These are phyloP conservation scores for Orientallactaga sibirica DNA, from an alignment of 2,797 vertebrate genomes.

Conservation along the genomic window DNA sequence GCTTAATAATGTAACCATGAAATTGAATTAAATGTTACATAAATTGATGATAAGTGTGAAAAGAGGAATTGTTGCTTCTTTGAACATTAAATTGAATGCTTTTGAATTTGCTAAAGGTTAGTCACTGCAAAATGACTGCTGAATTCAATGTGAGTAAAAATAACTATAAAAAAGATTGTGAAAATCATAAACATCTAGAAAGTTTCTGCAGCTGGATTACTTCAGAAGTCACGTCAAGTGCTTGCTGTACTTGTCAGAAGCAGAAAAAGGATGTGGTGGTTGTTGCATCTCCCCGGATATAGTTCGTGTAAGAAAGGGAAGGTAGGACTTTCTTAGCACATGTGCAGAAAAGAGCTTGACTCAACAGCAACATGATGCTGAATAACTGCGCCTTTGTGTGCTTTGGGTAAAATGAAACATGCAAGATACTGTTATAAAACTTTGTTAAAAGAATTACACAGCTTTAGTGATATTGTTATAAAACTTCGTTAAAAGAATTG, in stretches of 20 bases:
- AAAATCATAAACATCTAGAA: slow-evolving; percentile 54
- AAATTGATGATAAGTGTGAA: slow-evolving; percentile 63
- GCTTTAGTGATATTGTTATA: background rate
- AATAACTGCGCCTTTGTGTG: background rate
- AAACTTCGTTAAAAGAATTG: background rate
- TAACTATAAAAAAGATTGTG: slow-evolving; percentile 19
- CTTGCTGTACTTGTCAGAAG: background rate
- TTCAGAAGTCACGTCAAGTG: slow-evolving; percentile 56
- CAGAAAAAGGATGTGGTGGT: background rate
- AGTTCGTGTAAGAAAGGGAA: background rate
- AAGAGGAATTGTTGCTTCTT: slow-evolving; percentile 67
- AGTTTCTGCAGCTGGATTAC: slow-evolving; percentile 33
- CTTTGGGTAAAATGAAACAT: slow-evolving; percentile 43
- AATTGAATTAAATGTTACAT: slow-evolving; percentile 72
- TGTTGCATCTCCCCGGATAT: background rate
- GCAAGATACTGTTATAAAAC: background rate
- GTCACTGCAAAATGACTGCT: slow-evolving; percentile 42
- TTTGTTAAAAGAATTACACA: background rate
- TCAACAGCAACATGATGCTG: background rate
- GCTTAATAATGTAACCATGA: slow-evolving; percentile 68
- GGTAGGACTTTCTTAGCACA: background rate
- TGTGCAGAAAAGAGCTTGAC: background rate
- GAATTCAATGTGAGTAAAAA: slow-evolving; percentile 61
- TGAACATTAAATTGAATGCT: slow-evolving; percentile 73
- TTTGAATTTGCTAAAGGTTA: slow-evolving; percentile 56